These are phyloP conservation scores for Clivina fossor DNA, from an alignment of 2,888 invertebrate species.

Conservation along the genomic window DNA sequence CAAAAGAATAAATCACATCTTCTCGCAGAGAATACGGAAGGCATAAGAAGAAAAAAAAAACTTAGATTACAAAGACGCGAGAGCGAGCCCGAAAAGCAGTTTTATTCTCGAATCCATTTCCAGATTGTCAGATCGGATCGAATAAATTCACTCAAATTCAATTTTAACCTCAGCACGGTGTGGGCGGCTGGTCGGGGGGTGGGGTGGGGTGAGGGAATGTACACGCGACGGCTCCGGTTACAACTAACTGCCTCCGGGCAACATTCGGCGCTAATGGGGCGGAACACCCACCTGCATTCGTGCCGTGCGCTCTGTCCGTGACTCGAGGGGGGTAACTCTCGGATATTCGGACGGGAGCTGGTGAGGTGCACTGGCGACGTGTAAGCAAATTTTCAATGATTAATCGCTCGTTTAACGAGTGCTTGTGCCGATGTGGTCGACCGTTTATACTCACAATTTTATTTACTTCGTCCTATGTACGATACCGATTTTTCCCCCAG, in stretches of 20 bases:
- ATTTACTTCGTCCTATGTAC: too few relatives aligned
- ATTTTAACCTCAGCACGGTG: conserved; percentile 35
- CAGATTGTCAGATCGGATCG: conserved; percentile 42
- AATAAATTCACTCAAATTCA: conserved; percentile 42
- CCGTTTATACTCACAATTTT: too few relatives aligned
- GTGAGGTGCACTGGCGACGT: too few relatives aligned
- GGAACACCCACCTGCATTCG: conserved; percentile 47
- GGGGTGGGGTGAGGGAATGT: conserved; percentile 33
- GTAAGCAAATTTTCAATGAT: too few relatives aligned
- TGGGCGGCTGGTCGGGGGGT: conserved; percentile 31
- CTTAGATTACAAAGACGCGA: conserved; percentile 31
- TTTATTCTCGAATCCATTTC: conserved; percentile 39
- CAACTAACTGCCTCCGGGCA: conserved; percentile 8
- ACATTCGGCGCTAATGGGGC: conserved; percentile 46
- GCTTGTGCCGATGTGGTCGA: too few relatives aligned
- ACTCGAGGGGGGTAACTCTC: too few relatives aligned
- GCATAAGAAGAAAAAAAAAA: conserved; percentile 15
- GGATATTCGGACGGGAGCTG: too few relatives aligned
- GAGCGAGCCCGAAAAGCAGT: conserved; percentile 27
- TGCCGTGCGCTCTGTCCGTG: too few relatives aligned
- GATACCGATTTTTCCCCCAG: too few relatives aligned
- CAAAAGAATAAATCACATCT: conserved; percentile 33
- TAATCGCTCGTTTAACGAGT: too few relatives aligned
- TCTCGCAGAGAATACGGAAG: conserved; percentile 20
- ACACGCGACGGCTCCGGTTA: background rate